These are phyloP conservation scores for Polia nebulosa DNA, from an alignment of 2,888 invertebrate species.

Conservation along the genomic window DNA sequence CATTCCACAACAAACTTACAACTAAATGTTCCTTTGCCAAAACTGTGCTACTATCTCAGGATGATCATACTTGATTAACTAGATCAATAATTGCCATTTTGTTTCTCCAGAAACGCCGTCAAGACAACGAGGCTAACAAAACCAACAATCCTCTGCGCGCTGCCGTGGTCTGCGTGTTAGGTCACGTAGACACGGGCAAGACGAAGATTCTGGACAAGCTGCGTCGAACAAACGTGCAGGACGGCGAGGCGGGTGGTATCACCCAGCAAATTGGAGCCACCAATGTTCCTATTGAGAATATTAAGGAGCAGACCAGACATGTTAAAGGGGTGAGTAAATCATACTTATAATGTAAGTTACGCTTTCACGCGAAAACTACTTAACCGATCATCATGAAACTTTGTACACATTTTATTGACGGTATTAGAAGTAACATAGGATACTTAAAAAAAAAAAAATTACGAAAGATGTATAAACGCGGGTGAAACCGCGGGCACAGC, in stretches of 20 bases:
- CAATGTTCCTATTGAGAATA: constrained; percentile 99
- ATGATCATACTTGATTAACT: too few species aligned
- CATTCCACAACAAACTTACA: too few species aligned
- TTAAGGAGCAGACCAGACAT: constrained; percentile 98
- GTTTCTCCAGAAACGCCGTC: constrained; percentile 84
- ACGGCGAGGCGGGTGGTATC: constrained; percentile 99
- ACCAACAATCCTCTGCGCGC: constrained; percentile 93
- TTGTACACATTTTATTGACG: too few species aligned
- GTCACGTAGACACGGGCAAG: constrained; percentile 99
- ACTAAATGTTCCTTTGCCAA: not conserved
- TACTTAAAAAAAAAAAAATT: too few species aligned
- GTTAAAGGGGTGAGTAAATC: constrained; percentile 95
- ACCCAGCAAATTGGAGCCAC: constrained; percentile 99
- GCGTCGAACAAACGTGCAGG: constrained; percentile 97
- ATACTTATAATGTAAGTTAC: too few species aligned
- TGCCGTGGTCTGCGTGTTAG: constrained; percentile 99
- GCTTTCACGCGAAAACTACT: too few species aligned
- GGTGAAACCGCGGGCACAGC: too few species aligned
- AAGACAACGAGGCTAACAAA: constrained; percentile 88
- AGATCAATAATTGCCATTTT: not conserved
- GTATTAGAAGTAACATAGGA: too few species aligned
- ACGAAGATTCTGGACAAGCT: constrained; percentile 99
- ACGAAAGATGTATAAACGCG: too few species aligned
- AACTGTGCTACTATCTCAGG: not conserved
- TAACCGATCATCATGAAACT: too few species aligned